Evolutionary conservation across 2,888 invertebrate genomes (phyloP), one percentile per base, ranked within the genome.

Genomic region (Lottia scabra): DNA sequence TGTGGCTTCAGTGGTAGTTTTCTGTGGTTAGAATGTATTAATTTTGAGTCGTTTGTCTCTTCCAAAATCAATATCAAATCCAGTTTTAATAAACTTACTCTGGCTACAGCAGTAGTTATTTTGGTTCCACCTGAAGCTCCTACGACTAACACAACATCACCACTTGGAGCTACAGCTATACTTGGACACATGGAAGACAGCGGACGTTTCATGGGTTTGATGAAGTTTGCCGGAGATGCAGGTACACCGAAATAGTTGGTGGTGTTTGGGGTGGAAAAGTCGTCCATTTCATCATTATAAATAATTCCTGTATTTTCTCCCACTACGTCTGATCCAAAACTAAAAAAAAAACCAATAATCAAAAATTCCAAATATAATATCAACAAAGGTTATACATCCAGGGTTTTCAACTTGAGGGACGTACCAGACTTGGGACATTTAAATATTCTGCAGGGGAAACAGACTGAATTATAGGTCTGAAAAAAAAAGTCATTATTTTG

Each of bases 51-150:
- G 30, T 30, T 5, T 30, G 2, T 30, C 30, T 30, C 3, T 30
- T 30, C 30, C 30, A 4, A 30, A 30, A 30, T 30, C 30, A 30
- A 38, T 38, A 8, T 38, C 10, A 38, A n/a, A 5, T 8, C 1
- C 38, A 38, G 38, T 1, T 30, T 30, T 30, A 30, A 30, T 30
- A 30, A 56, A 56, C 8, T 76, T 76, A 84, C 87, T 70, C 85
- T 86, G 5, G 90, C 87, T 10, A 95, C 92, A 75, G 94, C 93
- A 0, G 95, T 94, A 2, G 95, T 95, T 76, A 98, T 97, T 90
- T 94, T 95, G 0, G 95, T 94, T 45, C 97, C 97, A 1, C 97
- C 97, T 1, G 97, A 95, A 1, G 94, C 96, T 0, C 97, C 97
- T 5, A 95, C 90, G 0, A 94, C 92, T 81, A 95, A 85, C 63